Evolutionary conservation across 2,113 vertebrate genomes (phyloP).

Genomic region (Toxostoma redivivum): DNA sequence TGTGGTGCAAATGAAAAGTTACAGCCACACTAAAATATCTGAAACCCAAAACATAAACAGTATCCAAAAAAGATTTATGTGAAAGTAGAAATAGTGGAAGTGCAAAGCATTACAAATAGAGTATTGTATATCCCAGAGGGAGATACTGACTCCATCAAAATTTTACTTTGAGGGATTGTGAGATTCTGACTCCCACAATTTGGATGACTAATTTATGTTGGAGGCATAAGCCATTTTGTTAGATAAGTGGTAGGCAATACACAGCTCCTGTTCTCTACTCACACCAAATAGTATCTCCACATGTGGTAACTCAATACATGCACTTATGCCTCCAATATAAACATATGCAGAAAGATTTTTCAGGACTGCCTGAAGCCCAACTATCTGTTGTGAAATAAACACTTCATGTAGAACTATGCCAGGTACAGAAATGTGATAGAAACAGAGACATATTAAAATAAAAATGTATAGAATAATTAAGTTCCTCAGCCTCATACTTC

Average conservation of each 20-base stretch:
- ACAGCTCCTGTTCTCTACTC: not conserved
- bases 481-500: not conserved
- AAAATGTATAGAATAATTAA: not conserved
- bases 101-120: not conserved
- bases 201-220: not conserved
- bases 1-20: not conserved
- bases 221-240: not conserved
- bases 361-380: not conserved
- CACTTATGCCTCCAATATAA: not conserved
- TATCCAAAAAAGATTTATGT: not conserved
- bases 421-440: not conserved
- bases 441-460: not conserved
- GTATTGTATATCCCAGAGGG: not conserved
- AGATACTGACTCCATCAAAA: not conserved
- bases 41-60: not conserved
- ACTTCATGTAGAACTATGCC: not conserved
- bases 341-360: not conserved
- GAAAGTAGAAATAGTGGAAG: not conserved
- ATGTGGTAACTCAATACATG: not conserved
- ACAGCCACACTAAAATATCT: not conserved
- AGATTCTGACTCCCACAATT: not conserved
- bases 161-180: not conserved
- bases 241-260: not conserved
- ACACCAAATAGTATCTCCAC: not conserved
- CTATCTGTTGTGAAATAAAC: not conserved